Percentiles rank a stretch among this genome's conserved stretches.
phyloP scores from a whole-genome alignment of 2,113 vertebrate species.

The Numida meleagris region DNA sequence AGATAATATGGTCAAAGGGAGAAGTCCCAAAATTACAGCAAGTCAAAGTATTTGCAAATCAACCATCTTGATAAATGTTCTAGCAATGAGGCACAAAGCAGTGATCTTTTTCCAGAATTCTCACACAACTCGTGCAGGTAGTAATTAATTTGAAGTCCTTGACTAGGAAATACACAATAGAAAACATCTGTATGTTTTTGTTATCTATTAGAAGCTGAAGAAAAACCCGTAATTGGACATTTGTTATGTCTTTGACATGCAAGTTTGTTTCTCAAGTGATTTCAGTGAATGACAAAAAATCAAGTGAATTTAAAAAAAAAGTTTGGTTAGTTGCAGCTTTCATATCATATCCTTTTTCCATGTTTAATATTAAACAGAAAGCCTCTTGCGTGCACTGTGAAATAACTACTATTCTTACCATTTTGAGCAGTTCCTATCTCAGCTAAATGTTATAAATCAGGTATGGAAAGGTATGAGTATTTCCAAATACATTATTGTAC shows the following conservation, averaged over 20 bases:
- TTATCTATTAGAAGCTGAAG: background rate
- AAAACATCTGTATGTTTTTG: background rate
- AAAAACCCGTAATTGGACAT: background rate
- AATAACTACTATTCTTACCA: background rate
- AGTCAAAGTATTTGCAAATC: background rate
- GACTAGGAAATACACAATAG: background rate
- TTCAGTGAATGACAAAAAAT: background rate
- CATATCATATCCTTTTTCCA: background rate
- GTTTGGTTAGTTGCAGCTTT: background rate
- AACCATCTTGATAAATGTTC: background rate
- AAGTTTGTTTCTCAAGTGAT: background rate
- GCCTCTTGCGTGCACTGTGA: background rate
- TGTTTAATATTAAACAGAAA: background rate
- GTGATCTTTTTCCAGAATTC: background rate
- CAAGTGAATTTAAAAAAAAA: background rate
- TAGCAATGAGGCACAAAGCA: background rate
- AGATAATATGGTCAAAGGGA: background rate
- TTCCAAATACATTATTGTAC: background rate
- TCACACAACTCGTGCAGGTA: background rate
- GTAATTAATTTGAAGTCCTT: background rate
- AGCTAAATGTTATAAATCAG: background rate
- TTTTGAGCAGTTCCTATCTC: background rate
- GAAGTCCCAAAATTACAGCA: background rate
- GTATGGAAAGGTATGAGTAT: background rate
- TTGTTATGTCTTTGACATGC: background rate